Base-by-base conservation (phyloP, 2,797 vertebrate genomes). In the Enteromius unitaeniatus region DNA sequence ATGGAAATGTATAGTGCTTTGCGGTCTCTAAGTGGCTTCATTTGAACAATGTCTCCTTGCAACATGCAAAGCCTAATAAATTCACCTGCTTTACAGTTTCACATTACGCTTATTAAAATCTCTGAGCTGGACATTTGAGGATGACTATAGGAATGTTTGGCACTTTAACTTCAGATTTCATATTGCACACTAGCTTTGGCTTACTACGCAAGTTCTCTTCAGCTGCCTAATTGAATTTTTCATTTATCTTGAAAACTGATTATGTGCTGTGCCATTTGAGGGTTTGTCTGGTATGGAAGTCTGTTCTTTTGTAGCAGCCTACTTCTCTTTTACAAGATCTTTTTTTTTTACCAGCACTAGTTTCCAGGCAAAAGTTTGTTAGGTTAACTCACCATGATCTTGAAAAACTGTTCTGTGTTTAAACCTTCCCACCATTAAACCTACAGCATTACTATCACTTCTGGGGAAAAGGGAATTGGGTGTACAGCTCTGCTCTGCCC, bases 191-290 rank as follows among this genome's bases (percentile, higher is more conserved):
- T 69, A 28, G 51, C 31, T 21, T 55, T 76, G 45, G 8, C 45
- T 67, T 65, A 78, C 64, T 83, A 51, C 15, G 4, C 37, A 55
- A 14, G 58, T 60, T 67, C 55, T 19, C 60, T 60, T 28, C 28
- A 58, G 45, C 58, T 21, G 7, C 23, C 21, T 67, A 60, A 86
- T 79, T 85, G 14, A 67, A 84, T 85, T 87, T 86, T 65, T 83
- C 51, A 84, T 85, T 91, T 92, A 89, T 81, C 87, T 82, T 87
- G 81, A 88, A 89, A 91, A 94, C 91, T 84, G 82, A 92, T 92
- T 62, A 19, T 26, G 21, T 55, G 37, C 21, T 51, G 42, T 78
- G 37, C 21, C 34, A 21, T 78, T 26, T 75, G 47, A 40, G 42
- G 4, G 37, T 42, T 58, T 82, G 31, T 68, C 26, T 76, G 14